Percentiles rank a stretch among this genome's conserved stretches.
Conservation (phyloP, 2,113 vertebrate species). For the Perca flavescens region DNA sequence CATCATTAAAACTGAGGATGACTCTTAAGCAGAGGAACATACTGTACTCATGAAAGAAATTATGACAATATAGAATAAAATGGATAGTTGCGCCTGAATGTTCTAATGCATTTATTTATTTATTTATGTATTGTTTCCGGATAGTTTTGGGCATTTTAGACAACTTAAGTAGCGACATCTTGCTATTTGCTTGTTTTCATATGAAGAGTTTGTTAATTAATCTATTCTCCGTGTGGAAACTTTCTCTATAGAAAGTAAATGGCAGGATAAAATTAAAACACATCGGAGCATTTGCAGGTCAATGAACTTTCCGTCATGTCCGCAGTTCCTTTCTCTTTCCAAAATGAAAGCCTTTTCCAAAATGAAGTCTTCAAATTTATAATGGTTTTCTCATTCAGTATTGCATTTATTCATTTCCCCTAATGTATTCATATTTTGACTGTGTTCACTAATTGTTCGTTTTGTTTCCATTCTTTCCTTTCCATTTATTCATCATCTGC, state of each 20-base stretch:
- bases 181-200: conserved; percentile 16
- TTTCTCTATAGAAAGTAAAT: conserved; percentile 1
- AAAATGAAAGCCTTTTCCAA: conserved; percentile 14
- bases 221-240: neutral
- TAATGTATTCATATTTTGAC: conserved; percentile 65
- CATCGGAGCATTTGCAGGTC: conserved; percentile 4
- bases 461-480: conserved; percentile 55
- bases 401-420: conserved; percentile 43
- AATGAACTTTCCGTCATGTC: conserved; percentile 17
- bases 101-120: conserved; percentile 16
- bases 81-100: conserved; percentile 51
- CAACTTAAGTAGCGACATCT: neutral
- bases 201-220: neutral
- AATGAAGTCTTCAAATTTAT: conserved; percentile 44
- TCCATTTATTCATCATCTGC: conserved; percentile 59
- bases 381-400: conserved; percentile 35
- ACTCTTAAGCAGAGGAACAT: conserved; percentile 82
- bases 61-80: neutral
- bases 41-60: neutral
- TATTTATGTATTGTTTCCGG: conserved; percentile 20
- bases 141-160: conserved; percentile 12
- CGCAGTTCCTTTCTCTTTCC: neutral
- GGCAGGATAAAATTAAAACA: neutral
- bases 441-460: conserved; percentile 56
- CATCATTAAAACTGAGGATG: conserved; percentile 97